Percentiles rank a stretch among this genome's conserved stretches.
These are phyloP conservation scores for Agonopterix arenella DNA, from an alignment of 2,888 invertebrate genomes.

Conservation along the genomic window DNA sequence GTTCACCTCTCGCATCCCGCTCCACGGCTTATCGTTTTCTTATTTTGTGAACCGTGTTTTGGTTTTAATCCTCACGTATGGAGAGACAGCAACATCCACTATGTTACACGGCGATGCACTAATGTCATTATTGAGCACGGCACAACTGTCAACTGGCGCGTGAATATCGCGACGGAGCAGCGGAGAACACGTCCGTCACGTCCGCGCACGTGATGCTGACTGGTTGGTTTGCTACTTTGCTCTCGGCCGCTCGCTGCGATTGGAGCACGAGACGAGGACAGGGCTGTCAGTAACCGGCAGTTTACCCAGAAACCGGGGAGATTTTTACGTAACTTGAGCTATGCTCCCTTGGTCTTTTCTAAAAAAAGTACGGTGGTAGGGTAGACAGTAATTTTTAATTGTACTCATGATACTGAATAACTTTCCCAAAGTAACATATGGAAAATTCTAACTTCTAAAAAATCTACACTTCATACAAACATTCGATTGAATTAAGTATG, in stretches of 20 bases:
- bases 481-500: no score
- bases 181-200: slow-evolving; percentile 48
- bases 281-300: slow-evolving; percentile 40
- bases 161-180: slow-evolving; percentile 44
- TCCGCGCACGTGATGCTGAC: slow-evolving; percentile 70
- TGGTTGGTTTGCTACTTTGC: slow-evolving; percentile 48
- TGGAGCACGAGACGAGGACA: slow-evolving; percentile 37
- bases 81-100: slow-evolving; percentile 49
- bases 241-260: slow-evolving; percentile 21
- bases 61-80: slow-evolving; percentile 39
- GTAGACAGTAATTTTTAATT: no score
- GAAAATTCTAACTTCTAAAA: no score
- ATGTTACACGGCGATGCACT: slow-evolving; percentile 53
- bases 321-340: not conserved
- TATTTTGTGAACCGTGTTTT: slow-evolving; percentile 19
- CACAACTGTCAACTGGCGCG: slow-evolving; percentile 68
- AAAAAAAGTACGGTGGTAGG: no score
- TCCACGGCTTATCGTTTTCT: slow-evolving; percentile 41
- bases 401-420: no score
- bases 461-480: no score
- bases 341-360: no score
- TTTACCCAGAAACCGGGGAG: slow-evolving; percentile 37
- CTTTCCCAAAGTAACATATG: no score
- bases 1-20: slow-evolving; percentile 71
- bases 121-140: slow-evolving; percentile 59